Conservation (phyloP, 2,797 vertebrate genomes). For the Enteromius fasciolatus region DNA sequence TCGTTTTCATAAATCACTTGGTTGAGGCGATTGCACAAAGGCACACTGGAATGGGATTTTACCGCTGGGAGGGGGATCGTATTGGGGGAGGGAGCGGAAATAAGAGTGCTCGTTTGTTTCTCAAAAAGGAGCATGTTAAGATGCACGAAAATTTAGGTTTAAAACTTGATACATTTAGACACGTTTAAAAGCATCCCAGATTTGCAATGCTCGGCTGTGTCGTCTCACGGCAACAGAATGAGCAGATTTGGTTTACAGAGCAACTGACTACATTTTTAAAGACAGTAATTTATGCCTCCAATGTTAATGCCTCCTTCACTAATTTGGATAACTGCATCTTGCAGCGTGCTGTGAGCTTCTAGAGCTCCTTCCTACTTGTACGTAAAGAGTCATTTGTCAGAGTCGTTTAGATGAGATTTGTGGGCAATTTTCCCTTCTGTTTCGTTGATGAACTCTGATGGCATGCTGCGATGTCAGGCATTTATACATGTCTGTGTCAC, state of each 20-base stretch:
- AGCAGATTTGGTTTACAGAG: constrained; percentile 5
- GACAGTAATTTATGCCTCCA: constrained; percentile 6
- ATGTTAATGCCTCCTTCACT: constrained; percentile 8
- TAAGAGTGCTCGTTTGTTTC: constrained; percentile 63
- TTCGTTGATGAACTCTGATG: constrained; percentile 4
- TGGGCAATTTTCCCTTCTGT: constrained; percentile 27
- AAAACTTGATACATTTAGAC: constrained; percentile 17
- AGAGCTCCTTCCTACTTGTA: not conserved
- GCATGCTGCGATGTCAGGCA: constrained; percentile 1
- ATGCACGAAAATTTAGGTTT: constrained; percentile 50
- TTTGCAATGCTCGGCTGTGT: not conserved
- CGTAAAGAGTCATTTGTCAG: constrained; percentile 34
- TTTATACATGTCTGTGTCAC: constrained; percentile 17
- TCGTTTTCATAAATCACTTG: constrained; percentile 78
- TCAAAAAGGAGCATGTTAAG: constrained; percentile 63
- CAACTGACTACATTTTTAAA: constrained; percentile 17
- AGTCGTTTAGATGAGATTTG: constrained; percentile 28
- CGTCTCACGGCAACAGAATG: not conserved
- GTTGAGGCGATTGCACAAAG: constrained; percentile 77
- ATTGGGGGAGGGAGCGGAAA: constrained; percentile 56
- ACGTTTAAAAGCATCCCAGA: constrained; percentile 21
- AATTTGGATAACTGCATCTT: constrained; percentile 28
- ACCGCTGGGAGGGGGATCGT: constrained; percentile 59
- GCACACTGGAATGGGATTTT: constrained; percentile 65
- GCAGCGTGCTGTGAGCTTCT: not conserved